Evolutionary conservation across 2,888 invertebrate species (phyloP), one percentile per base, ranked within the genome.

Genomic region (Drosophila gaucha): DNA sequence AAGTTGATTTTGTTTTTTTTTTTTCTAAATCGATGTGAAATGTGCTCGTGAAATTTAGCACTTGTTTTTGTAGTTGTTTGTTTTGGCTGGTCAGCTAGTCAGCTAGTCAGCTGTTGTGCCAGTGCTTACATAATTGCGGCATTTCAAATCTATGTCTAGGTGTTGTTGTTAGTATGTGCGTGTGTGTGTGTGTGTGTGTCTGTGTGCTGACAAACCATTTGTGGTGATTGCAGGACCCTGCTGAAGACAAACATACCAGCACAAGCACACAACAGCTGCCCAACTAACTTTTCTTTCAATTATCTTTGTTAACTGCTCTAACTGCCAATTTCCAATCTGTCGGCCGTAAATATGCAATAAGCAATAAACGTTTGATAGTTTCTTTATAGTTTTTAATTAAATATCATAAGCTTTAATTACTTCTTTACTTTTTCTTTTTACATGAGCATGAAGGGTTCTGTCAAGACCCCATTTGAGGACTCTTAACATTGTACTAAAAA

Each of bases 111-210:
- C 60, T 59, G 46, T 49, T 62, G 50, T 33, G 30, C 8, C 18
- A 10, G 22, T 51, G 67, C 73, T 73, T 73, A 73, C 69, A 73
- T 73, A 73, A 73, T 69, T 73, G 69, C 57, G 57, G 69, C 66
- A 60, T 41, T 47, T 41, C 12, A 18, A 22, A 54, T 31, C 22
- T 44, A 24, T 30, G 9, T 10, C 22, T 24, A 5, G 30, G 14
- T 47, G 14, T 22, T 12, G 36, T 9, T 28, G 39, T 35, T 14
- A 8, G 31, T 30, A 14, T 59, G 35, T 18, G 10, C 26, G 28
- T 33, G 38, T 50, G 30, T 18, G 31, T 14, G 20, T 20, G 26
- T 47, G 41, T 33, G n/a, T n/a, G n/a, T n/a, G n/a, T n/a, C n/a
- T n/a, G n/a, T n/a, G n/a, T n/a, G n/a, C n/a, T n/a, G 24, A 47